Conservation (phyloP, 2,113 vertebrate species). For the Vicugna pacos region DNA sequence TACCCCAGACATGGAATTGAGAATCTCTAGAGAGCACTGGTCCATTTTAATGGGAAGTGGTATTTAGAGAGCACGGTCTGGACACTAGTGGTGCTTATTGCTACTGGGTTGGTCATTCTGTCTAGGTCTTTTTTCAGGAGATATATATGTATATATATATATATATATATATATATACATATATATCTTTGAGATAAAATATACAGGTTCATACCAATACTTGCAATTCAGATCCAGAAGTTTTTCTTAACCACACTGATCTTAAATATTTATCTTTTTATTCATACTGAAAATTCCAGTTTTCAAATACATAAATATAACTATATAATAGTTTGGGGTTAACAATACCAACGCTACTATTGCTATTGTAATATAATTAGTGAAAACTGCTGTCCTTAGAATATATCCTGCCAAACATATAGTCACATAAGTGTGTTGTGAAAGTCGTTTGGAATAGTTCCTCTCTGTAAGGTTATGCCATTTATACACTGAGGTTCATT, state of each 20-base stretch:
- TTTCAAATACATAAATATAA: background rate
- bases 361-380: background rate
- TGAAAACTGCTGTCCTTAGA: background rate
- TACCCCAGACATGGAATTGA: background rate
- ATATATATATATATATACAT: background rate
- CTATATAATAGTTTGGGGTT: background rate
- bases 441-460: background rate
- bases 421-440: background rate
- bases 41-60: background rate
- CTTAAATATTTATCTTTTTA: background rate
- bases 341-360: background rate
- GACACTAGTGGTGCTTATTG: background rate
- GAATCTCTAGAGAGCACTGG: background rate
- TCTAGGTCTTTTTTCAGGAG: background rate
- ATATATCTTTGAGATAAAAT: background rate
- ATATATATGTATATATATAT: background rate
- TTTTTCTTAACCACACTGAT: background rate
- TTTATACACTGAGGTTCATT: background rate
- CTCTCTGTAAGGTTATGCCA: background rate
- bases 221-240: background rate
- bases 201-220: background rate
- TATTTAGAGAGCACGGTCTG: background rate
- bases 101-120: background rate
- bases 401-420: background rate
- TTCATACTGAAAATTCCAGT: background rate